Base-by-base conservation (phyloP, 2,797 vertebrate genomes). In the Eleutherodactylus coqui region DNA sequence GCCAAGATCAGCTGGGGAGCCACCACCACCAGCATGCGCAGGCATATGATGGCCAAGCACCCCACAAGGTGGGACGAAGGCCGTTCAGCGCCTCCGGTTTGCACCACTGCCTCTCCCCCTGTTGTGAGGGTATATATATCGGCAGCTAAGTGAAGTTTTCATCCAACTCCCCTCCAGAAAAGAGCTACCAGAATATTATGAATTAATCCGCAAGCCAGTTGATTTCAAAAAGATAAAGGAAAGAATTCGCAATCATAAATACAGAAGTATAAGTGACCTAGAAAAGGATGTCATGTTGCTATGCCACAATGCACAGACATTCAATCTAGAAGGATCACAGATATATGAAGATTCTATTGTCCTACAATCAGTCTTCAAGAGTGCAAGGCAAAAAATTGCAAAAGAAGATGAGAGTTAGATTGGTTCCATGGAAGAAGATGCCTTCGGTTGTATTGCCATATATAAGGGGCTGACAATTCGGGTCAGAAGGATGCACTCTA, bases 281-380 rank as follows among this genome's bases (percentile, higher is more conserved):
- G 98, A 99, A 90, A 99, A 98, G 86, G 98, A 99, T 43, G 93
- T 99, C 86, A 96, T 96, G 94, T 95, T 98, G 88, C 95, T 99
- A 79, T 99, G 98, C 92, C 96, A 98, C 92, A 99, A 99, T 16
- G 98, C 98, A 79, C 98, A 99, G 94, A 99, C 97, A 0, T 99
- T 97, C 90, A 99, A 99, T 92, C 92, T 99, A 92, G 98, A 99
- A 89, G 98, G 98, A 92, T 99, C 98, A 89, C 97, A 99, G 98
- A 99, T 99, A 91, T 99, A 98, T 27, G 96, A 99, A 88, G 98
- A 99, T 92, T 99, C 97, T 88, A 99, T 99, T 64, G 98, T 99
- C 89, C 96, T 99, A 58, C 98, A 99, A 92, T 99, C 97, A 0
- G 98, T 99, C 47, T 99, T 99, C 91, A 98, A 96, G 92, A 99